phyloP scores from a whole-genome alignment of 2,113 vertebrate genomes.

The Callipepla californica region DNA sequence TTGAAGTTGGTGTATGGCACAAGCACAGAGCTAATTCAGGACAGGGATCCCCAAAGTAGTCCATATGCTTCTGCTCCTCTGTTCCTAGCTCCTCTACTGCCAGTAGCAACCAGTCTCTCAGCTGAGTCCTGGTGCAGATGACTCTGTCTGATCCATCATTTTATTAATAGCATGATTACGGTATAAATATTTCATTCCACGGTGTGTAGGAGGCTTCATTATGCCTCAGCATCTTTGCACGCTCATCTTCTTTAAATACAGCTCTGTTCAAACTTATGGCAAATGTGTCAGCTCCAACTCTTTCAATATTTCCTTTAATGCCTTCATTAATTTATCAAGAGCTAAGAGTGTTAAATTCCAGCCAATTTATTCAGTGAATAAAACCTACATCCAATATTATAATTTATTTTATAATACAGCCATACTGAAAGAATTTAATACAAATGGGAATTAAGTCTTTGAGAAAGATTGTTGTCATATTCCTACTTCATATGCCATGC shows the following conservation, averaged over 20 bases:
- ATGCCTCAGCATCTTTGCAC: background rate
- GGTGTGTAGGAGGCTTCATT: slow-evolving; percentile 36
- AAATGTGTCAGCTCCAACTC: slow-evolving; percentile 42
- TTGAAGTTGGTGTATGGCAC: background rate
- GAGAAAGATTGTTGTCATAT: background rate
- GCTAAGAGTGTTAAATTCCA: slow-evolving; percentile 48
- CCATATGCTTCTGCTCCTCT: background rate
- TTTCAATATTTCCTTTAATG: slow-evolving; percentile 46
- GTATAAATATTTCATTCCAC: slow-evolving; percentile 62
- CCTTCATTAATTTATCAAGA: slow-evolving; percentile 40
- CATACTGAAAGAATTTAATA: slow-evolving; percentile 41
- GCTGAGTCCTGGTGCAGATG: background rate
- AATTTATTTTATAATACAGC: background rate
- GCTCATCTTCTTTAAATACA: background rate
- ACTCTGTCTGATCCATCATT: background rate
- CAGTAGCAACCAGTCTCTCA: background rate
- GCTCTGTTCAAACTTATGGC: background rate
- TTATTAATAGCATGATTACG: slow-evolving; percentile 64
- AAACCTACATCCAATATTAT: background rate
- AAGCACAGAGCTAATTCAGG: background rate
- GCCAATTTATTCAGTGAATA: slow-evolving; percentile 41
- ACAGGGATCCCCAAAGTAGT: background rate
- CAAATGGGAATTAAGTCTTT: background rate
- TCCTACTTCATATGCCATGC: background rate
- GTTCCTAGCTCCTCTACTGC: background rate